Conservation (phyloP, 2,888 invertebrate species). For the Acanthoscelides obtectus region DNA sequence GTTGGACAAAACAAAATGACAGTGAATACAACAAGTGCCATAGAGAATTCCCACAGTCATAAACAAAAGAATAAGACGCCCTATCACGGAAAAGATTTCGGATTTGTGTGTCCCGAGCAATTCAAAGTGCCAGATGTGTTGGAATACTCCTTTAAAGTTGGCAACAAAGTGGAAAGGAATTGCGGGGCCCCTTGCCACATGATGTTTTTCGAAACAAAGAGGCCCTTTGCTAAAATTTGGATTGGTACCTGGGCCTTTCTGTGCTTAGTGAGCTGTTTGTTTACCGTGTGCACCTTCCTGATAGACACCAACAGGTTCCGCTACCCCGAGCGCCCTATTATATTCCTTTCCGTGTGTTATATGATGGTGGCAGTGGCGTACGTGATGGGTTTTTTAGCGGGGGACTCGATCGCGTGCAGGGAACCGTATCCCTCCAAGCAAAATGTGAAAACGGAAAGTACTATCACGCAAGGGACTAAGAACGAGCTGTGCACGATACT, state of each 20-base stretch:
- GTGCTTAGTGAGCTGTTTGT: slow-evolving; percentile 86
- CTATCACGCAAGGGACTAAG: slow-evolving; percentile 84
- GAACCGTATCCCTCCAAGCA: slow-evolving; percentile 73
- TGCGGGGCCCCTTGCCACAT: slow-evolving; percentile 90
- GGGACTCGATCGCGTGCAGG: slow-evolving; percentile 78
- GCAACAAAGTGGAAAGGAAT: slow-evolving; percentile 65
- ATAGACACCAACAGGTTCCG: slow-evolving; percentile 92
- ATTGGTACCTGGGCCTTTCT: slow-evolving; percentile 90
- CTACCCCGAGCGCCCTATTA: slow-evolving; percentile 96
- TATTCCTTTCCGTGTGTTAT: slow-evolving; percentile 94
- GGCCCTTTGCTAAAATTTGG: slow-evolving; percentile 83
- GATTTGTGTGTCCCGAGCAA: slow-evolving; percentile 84
- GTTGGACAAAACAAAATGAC: slow-evolving; percentile 73
- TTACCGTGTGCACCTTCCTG: slow-evolving; percentile 88
- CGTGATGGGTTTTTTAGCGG: slow-evolving; percentile 78
- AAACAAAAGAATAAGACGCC: slow-evolving; percentile 27
- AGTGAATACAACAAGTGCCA: slow-evolving; percentile 36
- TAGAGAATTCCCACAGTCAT: slow-evolving; percentile 14
- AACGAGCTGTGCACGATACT: slow-evolving; percentile 85
- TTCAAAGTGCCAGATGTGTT: slow-evolving; percentile 75
- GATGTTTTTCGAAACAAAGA: slow-evolving; percentile 85
- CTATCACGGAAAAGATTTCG: slow-evolving; percentile 58
- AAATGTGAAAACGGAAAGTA: slow-evolving; percentile 70
- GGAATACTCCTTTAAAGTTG: slow-evolving; percentile 80
- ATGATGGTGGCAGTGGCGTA: slow-evolving; percentile 91